Evolutionary conservation across 1,140 invertebrate genomes (phyloP).

Genomic region (Pogonomyrmex californicus): DNA sequence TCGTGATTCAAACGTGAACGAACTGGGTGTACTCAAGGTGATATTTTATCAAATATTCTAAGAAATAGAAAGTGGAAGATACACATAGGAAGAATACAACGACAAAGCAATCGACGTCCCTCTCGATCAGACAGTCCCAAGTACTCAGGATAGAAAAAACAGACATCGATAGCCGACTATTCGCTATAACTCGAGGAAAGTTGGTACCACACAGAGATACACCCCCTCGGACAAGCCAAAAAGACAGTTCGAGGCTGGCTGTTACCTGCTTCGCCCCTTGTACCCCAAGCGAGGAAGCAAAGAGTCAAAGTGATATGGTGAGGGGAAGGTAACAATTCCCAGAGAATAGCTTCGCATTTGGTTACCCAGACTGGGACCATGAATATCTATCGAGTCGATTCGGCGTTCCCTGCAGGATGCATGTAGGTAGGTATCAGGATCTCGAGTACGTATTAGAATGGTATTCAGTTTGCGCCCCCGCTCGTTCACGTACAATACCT

Average conservation of each 20-base stretch:
- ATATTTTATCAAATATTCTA: neutral
- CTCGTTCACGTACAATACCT: conserved; percentile 77
- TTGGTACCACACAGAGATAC: conserved; percentile 18
- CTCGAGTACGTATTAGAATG: conserved; percentile 76
- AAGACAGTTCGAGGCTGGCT: conserved; percentile 43
- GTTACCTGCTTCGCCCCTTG: conserved; percentile 41
- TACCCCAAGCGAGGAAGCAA: neutral
- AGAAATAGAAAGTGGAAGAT: neutral
- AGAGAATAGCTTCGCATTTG: conserved; percentile 80
- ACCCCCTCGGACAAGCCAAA: conserved; percentile 42
- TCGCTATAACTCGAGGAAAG: conserved; percentile 47
- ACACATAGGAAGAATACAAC: conserved; percentile 1
- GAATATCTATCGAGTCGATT: conserved; percentile 78
- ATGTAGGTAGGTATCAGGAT: conserved; percentile 76
- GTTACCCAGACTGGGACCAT: conserved; percentile 60
- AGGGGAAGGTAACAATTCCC: conserved; percentile 64
- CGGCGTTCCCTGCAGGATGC: conserved; percentile 62
- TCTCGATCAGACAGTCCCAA: conserved; percentile 14
- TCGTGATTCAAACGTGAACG: neutral
- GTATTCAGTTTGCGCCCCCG: conserved; percentile 79
- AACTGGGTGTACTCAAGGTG: neutral
- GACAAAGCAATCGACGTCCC: conserved; percentile 24
- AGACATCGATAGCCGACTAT: conserved; percentile 55
- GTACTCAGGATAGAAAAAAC: conserved; percentile 11
- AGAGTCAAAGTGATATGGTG: conserved; percentile 45